phyloP scores from a whole-genome alignment of 1,140 invertebrate species.

The Aphelinus certus region DNA sequence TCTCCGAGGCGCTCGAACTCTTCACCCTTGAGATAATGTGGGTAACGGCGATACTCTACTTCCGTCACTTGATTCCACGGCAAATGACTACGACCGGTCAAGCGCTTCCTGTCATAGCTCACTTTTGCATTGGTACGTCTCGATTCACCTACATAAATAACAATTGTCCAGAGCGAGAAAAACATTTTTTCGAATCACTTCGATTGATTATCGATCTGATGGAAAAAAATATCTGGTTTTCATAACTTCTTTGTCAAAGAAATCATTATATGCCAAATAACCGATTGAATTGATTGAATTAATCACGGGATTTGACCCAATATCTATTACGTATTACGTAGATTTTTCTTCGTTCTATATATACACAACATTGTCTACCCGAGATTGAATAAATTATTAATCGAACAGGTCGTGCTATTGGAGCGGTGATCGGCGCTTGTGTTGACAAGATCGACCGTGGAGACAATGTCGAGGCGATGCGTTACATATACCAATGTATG shows the following conservation, averaged over 20 bases:
- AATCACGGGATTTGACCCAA: too few species aligned
- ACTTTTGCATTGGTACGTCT: conserved; percentile 79
- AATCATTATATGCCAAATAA: too few species aligned
- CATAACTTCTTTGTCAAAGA: too few species aligned
- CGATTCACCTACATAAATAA: background rate
- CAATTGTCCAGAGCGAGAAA: too few species aligned
- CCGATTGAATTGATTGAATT: too few species aligned
- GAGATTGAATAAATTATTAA: too few species aligned
- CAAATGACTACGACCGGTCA: conserved; percentile 85
- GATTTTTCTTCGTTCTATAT: background rate
- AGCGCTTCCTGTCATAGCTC: conserved; percentile 81
- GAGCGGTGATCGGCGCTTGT: conserved; percentile 71
- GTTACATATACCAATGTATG: conserved; percentile 69
- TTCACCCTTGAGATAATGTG: conserved; percentile 85
- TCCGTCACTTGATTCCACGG: conserved; percentile 81
- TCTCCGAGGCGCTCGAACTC: conserved; percentile 81
- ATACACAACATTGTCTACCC: too few species aligned
- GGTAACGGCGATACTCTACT: conserved; percentile 84
- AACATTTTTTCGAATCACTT: too few species aligned
- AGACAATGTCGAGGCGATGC: conserved; percentile 52
- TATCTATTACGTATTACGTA: background rate
- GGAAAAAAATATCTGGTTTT: too few species aligned
- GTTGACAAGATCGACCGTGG: conserved; percentile 59
- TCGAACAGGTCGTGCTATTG: conserved; percentile 71
- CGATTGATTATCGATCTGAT: too few species aligned